phyloP scores from a whole-genome alignment of 2,797 vertebrate species.

The Sylvilagus floridanus region DNA sequence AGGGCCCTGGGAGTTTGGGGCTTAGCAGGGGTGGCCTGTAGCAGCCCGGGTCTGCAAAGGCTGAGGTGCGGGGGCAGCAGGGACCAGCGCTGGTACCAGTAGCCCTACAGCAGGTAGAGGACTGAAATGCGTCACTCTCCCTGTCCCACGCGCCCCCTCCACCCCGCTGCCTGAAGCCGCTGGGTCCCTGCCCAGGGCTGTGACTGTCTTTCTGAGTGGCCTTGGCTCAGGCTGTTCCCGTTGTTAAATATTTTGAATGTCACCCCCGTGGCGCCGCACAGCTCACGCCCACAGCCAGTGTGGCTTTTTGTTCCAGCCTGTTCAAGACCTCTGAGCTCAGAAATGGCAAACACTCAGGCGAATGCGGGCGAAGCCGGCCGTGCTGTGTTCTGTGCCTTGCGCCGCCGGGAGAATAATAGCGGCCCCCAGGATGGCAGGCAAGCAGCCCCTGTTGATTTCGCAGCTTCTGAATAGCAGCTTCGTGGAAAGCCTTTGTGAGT shows the following conservation, averaged over 20 bases:
- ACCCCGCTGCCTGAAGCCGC: not conserved
- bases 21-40: not conserved
- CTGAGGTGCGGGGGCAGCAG: not conserved
- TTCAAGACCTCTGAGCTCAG: constrained; percentile 71
- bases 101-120: not conserved
- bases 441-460: constrained; percentile 67
- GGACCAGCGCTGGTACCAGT: not conserved
- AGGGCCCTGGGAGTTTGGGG: not conserved
- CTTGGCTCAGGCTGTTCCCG: not conserved
- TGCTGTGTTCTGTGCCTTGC: constrained; percentile 54
- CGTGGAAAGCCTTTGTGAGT: constrained; percentile 79
- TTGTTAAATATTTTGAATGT: constrained; percentile 67
- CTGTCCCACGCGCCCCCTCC: not conserved
- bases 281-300: not conserved
- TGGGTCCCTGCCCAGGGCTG: not conserved
- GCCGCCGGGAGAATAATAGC: constrained; percentile 58
- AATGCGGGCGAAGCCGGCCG: constrained; percentile 75
- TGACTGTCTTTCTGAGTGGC: not conserved
- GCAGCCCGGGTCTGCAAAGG: not conserved
- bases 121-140: not conserved
- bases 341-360: constrained; percentile 66
- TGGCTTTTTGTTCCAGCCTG: constrained; percentile 57
- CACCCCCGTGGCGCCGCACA: not conserved
- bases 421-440: constrained; percentile 71
- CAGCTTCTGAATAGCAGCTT: constrained; percentile 77